Conservation (phyloP, 2,113 vertebrate genomes). For the Corythoichthys intestinalis region DNA sequence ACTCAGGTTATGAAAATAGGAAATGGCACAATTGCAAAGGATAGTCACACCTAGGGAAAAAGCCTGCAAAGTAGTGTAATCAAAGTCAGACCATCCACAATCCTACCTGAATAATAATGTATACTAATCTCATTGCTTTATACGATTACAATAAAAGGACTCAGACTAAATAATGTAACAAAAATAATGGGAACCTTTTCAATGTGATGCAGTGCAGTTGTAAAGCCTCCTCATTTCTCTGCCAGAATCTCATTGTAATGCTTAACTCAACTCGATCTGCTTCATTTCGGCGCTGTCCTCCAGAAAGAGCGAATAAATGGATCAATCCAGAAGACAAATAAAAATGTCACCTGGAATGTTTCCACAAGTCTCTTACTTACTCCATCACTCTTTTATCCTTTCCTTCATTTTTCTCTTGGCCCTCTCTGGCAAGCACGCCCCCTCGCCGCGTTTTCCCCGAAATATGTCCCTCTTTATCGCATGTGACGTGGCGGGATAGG, state of each 20-base stretch:
- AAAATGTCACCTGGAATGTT: slow-evolving; percentile 30
- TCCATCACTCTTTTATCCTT: slow-evolving; percentile 21
- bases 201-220: background rate
- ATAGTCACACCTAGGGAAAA: background rate
- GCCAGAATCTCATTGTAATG: background rate
- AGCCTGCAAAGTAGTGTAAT: background rate
- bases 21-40: background rate
- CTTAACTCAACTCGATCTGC: slow-evolving; percentile 6
- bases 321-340: slow-evolving; percentile 42
- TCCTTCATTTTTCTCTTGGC: slow-evolving; percentile 6
- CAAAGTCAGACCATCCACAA: background rate
- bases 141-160: background rate
- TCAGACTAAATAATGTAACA: background rate
- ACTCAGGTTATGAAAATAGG: no score
- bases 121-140: background rate
- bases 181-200: background rate
- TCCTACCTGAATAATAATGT: background rate
- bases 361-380: slow-evolving; percentile 34
- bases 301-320: slow-evolving; percentile 29
- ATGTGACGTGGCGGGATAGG: slow-evolving; percentile 71
- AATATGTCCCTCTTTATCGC: slow-evolving; percentile 74
- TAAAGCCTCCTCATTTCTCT: background rate
- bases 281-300: slow-evolving; percentile 7
- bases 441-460: slow-evolving; percentile 41
- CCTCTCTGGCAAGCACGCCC: slow-evolving; percentile 16